Evolutionary conservation across 2,888 invertebrate genomes (phyloP), one percentile per base, ranked within the genome.

Genomic region (Schrankia costaestrigalis): DNA sequence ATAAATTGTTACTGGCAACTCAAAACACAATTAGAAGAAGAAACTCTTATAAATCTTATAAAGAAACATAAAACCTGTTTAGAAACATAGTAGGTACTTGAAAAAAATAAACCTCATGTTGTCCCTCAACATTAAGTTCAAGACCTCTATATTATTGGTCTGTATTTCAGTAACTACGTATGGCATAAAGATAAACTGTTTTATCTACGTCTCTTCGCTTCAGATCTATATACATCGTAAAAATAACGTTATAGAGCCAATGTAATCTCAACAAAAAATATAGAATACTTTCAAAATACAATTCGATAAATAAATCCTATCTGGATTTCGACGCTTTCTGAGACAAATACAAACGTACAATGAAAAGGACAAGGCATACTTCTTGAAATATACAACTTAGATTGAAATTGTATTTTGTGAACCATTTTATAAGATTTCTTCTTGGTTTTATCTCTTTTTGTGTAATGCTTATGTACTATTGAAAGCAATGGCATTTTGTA

Each of bases 331-430:
- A 6, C 9, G 15, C 14, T 11, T 18, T 24, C 10, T 5, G 13
- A 27, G 11, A 6, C 9, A 28, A 26, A 30, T 39, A 31, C n/a
- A n/a, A n/a, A 22, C 18, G 19, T 25, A 10, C 3, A 13, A 19
- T 11, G 32, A 31, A 19, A 22, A 26, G 5, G 11, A 29, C 7
- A 18, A 24, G 21, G 10, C 29, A 19, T 39, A 9, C 25, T 39
- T 31, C 30, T 34, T 26, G 21, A 37, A 44, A 39, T 37, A 21
- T 31, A 31, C 25, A n/a, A n/a, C n/a, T n/a, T 33, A 26, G 22
- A 42, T 41, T 31, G 26, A 37, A 47, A 18, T 19, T 30, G 19
- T 26, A 41, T 39, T 32, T 13, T 33, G 29, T 17, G 10, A 18
- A 26, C 27, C 18, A 24, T 24, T 44, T 29, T 31, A 18, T 38